Evolutionary conservation across 2,888 invertebrate genomes (phyloP).

Genomic region (Willowsia nigromaculata): DNA sequence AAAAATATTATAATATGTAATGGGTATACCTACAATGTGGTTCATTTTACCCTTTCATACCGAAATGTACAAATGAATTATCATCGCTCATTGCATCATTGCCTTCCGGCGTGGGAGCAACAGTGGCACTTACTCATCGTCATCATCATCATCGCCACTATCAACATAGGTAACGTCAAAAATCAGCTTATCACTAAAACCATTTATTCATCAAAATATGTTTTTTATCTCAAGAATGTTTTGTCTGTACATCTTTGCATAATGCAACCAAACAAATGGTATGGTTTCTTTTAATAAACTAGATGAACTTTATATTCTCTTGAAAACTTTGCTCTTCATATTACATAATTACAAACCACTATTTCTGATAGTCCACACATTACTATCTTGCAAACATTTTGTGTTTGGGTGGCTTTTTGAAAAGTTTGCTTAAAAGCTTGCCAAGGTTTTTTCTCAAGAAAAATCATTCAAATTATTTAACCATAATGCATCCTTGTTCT

Average conservation of each 20-base stretch:
- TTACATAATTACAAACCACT: background rate
- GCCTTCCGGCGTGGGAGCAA: slow-evolving; percentile 69
- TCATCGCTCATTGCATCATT: slow-evolving; percentile 41
- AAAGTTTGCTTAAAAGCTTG: background rate
- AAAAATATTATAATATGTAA: slow-evolving; percentile 1
- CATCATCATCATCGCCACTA: slow-evolving; percentile 52
- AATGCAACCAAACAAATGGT: background rate
- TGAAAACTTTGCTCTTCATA: background rate
- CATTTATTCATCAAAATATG: slow-evolving; percentile 4
- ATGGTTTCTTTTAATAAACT: background rate
- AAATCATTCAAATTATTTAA: background rate
- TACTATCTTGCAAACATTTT: background rate
- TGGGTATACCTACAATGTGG: background rate
- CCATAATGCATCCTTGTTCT: background rate
- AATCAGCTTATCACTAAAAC: slow-evolving; percentile 35
- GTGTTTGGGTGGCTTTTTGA: slow-evolving; percentile 39
- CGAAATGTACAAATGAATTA: slow-evolving; percentile 37
- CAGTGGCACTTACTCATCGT: slow-evolving; percentile 69
- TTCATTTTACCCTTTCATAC: background rate
- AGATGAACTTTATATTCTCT: background rate
- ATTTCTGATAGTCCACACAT: background rate
- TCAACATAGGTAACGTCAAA: slow-evolving; percentile 36
- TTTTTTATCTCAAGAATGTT: background rate
- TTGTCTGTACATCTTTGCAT: background rate
- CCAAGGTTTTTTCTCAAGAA: background rate